Conservation (phyloP, 2,113 vertebrate genomes). For the Takifugu bimaculatus region DNA sequence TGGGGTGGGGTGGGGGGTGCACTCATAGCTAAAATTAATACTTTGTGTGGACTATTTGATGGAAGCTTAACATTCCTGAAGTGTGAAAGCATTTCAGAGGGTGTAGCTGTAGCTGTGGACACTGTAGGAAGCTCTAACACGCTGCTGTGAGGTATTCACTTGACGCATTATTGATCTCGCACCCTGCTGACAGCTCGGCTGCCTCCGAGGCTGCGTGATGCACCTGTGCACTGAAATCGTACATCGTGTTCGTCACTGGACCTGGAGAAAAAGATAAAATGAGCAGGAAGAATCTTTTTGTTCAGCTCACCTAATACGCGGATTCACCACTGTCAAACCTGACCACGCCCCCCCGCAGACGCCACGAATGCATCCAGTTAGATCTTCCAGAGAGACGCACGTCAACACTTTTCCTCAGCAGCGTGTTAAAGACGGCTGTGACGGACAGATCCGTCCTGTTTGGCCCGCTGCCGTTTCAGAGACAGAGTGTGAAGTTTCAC, state of each 20-base stretch:
- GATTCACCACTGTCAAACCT: no score
- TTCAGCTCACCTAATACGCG: no score
- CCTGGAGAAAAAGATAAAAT: background rate
- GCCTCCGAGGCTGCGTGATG: constrained; percentile 5
- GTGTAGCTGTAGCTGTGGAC: background rate
- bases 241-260: no score
- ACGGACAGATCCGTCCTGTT: constrained; percentile 24
- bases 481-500: constrained; percentile 58
- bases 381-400: constrained; percentile 22
- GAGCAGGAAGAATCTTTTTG: no score
- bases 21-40: constrained; percentile 18
- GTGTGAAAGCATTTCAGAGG: constrained; percentile 38
- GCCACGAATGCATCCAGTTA: background rate
- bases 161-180: constrained; percentile 51
- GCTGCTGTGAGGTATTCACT: constrained; percentile 39
- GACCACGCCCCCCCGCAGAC: no score
- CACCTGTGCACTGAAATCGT: background rate
- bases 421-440: constrained; percentile 33
- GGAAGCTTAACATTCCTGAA: constrained; percentile 41
- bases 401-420: constrained; percentile 36
- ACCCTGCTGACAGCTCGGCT: constrained; percentile 31
- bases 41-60: constrained; percentile 17
- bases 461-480: constrained; percentile 21
- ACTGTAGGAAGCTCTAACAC: constrained; percentile 14
- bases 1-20: constrained; percentile 2